These are phyloP conservation scores for Ceratoteleas bidentatus DNA, from an alignment of 1,140 invertebrate genomes.

Conservation along the genomic window DNA sequence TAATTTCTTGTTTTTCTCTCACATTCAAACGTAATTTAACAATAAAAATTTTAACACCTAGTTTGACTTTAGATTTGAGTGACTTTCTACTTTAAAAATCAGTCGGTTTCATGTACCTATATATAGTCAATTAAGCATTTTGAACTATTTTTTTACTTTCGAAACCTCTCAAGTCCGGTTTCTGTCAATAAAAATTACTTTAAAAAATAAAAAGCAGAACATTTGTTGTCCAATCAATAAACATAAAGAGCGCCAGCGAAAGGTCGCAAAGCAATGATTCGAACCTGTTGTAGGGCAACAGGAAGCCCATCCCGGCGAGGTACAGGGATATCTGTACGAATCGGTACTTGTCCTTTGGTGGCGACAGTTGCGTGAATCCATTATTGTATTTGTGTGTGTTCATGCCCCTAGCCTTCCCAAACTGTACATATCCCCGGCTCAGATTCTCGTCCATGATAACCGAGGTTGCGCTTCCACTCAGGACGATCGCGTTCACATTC, in stretches of 20 bases:
- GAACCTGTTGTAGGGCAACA: slow-evolving; percentile 94
- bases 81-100: not conserved
- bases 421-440: slow-evolving; percentile 85
- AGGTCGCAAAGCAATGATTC: not conserved
- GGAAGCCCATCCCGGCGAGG: slow-evolving; percentile 93
- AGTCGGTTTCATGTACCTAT: not conserved
- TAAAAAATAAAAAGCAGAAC: not conserved
- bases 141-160: not conserved
- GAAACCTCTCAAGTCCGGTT: not conserved
- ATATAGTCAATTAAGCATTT: no score
- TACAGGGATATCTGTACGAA: slow-evolving; percentile 90
- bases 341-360: slow-evolving; percentile 89
- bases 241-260: not conserved
- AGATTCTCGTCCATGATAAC: slow-evolving; percentile 85
- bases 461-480: not conserved
- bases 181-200: not conserved
- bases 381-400: slow-evolving; percentile 82
- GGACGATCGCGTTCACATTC: not conserved
- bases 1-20: no score
- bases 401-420: slow-evolving; percentile 82
- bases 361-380: slow-evolving; percentile 83
- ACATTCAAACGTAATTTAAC: no score
- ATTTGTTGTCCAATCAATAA: not conserved
- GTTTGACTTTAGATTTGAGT: no score
- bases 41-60: no score